These are phyloP conservation scores for Corythoichthys intestinalis DNA, from an alignment of 2,113 vertebrate species.

Conservation along the genomic window DNA sequence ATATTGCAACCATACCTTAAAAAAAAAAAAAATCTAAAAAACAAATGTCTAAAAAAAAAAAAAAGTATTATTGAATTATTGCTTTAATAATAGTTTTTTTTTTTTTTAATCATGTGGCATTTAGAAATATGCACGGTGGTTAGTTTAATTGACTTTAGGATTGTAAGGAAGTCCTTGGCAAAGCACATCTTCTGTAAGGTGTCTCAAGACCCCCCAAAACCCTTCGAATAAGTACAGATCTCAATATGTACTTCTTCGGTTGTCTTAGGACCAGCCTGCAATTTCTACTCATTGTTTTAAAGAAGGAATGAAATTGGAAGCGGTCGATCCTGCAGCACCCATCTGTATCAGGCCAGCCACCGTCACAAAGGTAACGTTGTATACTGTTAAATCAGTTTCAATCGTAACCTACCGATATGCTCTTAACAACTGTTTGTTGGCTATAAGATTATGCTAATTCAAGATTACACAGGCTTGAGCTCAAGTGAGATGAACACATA, in stretches of 20 bases:
- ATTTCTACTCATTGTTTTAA: constrained; percentile 82
- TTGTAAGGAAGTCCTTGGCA: neutral
- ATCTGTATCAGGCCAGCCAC: constrained; percentile 92
- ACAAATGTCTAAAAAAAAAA: too few species aligned
- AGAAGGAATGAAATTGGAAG: constrained; percentile 94
- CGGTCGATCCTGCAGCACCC: constrained; percentile 84
- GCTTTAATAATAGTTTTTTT: too few species aligned
- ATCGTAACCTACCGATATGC: neutral
- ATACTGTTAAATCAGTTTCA: neutral
- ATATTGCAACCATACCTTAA: too few species aligned
- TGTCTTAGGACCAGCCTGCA: constrained; percentile 83
- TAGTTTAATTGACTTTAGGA: neutral
- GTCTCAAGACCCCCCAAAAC: neutral
- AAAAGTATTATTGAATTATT: too few species aligned
- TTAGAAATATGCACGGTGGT: neutral
- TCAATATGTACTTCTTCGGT: neutral
- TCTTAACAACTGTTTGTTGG: neutral
- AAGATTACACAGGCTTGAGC: neutral
- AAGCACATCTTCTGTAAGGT: neutral
- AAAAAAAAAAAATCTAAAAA: too few species aligned
- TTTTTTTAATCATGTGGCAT: too few species aligned
- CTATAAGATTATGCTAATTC: neutral
- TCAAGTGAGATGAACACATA: neutral
- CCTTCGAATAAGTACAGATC: neutral
- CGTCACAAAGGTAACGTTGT: constrained; percentile 82